A percentile compares a stretch with the other conserved stretches of the same genome.
Evolutionary conservation across 1,140 invertebrate genomes (phyloP).

Genomic region (Lucilia cuprina): DNA sequence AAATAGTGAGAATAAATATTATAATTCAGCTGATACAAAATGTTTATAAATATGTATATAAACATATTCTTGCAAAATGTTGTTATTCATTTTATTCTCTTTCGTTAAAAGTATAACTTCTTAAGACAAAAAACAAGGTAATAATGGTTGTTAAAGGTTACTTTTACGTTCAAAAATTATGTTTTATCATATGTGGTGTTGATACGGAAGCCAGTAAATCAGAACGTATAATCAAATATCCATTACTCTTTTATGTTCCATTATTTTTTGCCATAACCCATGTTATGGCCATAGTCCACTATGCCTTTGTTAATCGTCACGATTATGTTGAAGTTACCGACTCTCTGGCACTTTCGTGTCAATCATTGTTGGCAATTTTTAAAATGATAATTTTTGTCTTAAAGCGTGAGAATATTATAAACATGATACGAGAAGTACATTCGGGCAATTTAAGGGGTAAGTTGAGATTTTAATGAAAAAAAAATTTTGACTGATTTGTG

Average conservation of each 20-base stretch:
- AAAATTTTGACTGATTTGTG: not conserved
- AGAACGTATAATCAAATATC: not conserved
- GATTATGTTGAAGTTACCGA: slow-evolving; percentile 13
- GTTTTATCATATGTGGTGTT: not conserved
- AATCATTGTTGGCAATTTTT: not conserved
- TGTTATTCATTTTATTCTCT: no score
- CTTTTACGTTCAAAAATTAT: not conserved
- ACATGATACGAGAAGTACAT: not conserved
- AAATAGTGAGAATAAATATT: no score
- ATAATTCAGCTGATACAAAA: no score
- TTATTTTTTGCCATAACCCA: not conserved
- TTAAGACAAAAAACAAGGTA: no score
- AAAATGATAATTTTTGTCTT: not conserved
- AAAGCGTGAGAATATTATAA: not conserved
- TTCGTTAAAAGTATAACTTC: no score
- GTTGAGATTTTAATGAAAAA: not conserved
- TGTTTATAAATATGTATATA: no score
- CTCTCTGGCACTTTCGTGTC: not conserved
- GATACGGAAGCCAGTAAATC: not conserved
- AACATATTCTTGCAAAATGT: no score
- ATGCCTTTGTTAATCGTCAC: not conserved
- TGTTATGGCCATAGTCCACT: not conserved
- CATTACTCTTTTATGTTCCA: not conserved
- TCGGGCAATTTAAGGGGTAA: not conserved
- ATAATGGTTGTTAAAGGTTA: not conserved